These are phyloP conservation scores for Psilopogon haemacephalus DNA, from an alignment of 2,113 vertebrate genomes.

Conservation along the genomic window DNA sequence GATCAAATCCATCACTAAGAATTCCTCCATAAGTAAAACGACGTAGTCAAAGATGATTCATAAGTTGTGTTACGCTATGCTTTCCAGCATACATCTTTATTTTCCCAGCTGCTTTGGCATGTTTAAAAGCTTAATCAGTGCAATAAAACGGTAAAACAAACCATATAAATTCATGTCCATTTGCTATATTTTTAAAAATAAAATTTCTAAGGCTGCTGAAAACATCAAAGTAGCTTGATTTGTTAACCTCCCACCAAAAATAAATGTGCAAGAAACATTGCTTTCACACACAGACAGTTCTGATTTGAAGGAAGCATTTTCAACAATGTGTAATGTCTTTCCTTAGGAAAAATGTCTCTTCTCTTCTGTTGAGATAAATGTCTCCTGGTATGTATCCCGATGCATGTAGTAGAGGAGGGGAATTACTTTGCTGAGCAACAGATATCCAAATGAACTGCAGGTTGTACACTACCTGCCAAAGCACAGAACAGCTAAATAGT, in stretches of 20 bases:
- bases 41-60: background rate
- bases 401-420: background rate
- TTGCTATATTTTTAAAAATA: background rate
- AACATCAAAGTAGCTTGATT: background rate
- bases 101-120: background rate
- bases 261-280: background rate
- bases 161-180: background rate
- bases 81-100: background rate
- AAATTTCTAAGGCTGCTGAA: background rate
- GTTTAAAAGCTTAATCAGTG: background rate
- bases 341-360: background rate
- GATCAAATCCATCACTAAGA: background rate
- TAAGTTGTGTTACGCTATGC: background rate
- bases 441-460: background rate
- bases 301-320: conserved; percentile 43
- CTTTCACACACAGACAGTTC: background rate
- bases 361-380: conserved; percentile 26
- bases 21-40: background rate
- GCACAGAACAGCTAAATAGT: background rate
- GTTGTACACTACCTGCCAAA: background rate
- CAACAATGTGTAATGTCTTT: background rate
- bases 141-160: background rate
- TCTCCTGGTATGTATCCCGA: background rate
- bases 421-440: background rate
- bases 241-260: background rate